Base-by-base conservation (phyloP, 1,140 invertebrate genomes). In the Lutraria rhynchaena region DNA sequence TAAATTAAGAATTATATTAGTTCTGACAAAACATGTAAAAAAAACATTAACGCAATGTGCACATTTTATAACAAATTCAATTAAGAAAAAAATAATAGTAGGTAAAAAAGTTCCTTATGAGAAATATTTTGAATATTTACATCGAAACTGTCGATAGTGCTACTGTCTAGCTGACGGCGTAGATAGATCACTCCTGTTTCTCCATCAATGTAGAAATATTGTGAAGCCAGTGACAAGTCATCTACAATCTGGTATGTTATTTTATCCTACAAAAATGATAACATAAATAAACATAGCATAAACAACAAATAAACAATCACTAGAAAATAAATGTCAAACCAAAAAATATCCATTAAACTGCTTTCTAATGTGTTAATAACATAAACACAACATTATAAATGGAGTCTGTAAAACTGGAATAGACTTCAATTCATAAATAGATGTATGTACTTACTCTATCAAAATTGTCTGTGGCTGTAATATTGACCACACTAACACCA, bases 401-500 rank as follows among this genome's bases (percentile, higher is more conserved):
- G n/a, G n/a, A n/a, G n/a, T n/a, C n/a, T n/a, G n/a, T n/a, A n/a
- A n/a, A n/a, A n/a, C n/a, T n/a, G n/a, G n/a, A n/a, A n/a, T n/a
- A n/a, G n/a, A n/a, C n/a, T n/a, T n/a, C n/a, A n/a, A n/a, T n/a
- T n/a, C n/a, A n/a, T n/a, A n/a, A n/a, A 41, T 41, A 41, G 15
- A 5, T 41, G 15, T 41, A 41, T 27, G 5, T 13, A 74, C 83
- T 84, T 73, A 88, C 82, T 19, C 41, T 53, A 60, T 83, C 75
- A 61, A 85, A 69, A 13, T 15, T 9, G 75, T 83, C 77, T 15
- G 24, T 69, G 81, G 92, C 93, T 81, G 92, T 93, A 44, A 98
- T 96, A 92, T 96, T 95, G 35, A 81, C 49, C 0, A 81, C 69
- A 31, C 46, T 55, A 44, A 71, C 58, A 63, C 51, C 78, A 24